Conservation (phyloP, 1,140 invertebrate species). For the Cryptotermes secundus region DNA sequence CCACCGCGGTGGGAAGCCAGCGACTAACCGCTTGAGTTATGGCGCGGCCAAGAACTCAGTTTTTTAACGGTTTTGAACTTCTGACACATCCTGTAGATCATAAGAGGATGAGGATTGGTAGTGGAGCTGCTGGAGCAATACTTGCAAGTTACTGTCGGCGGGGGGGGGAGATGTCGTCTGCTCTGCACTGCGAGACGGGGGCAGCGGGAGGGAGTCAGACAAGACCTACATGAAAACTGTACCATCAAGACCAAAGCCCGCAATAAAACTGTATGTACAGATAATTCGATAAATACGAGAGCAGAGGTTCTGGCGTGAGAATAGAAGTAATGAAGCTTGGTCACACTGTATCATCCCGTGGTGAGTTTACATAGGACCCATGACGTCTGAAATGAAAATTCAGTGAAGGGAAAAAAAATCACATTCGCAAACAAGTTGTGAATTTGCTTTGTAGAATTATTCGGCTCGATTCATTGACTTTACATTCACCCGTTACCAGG, state of each 20-base stretch:
- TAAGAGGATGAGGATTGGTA: not conserved
- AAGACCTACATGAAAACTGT: no score
- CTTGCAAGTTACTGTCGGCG: not conserved
- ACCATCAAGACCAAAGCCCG: no score
- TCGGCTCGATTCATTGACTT: no score
- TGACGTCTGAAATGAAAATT: not conserved
- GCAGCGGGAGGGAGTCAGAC: not conserved
- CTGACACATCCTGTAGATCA: not conserved
- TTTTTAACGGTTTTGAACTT: no score
- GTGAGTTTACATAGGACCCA: no score
- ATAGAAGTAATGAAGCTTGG: not conserved
- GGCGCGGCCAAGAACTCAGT: no score
- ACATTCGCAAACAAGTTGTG: not conserved
- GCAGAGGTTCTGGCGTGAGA: not conserved
- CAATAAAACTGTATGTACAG: not conserved
- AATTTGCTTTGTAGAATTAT: not conserved
- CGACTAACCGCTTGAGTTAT: no score
- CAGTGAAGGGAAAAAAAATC: not conserved
- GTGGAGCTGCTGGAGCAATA: not conserved
- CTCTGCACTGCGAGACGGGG: not conserved
- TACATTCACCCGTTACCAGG: no score
- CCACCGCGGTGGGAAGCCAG: no score
- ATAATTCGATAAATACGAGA: not conserved
- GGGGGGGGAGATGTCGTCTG: not conserved
- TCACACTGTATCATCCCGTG: not conserved